Evolutionary conservation across 92 coral and sea anemone genomes (phyloP).

Genomic region (Heliopora coerulea): DNA sequence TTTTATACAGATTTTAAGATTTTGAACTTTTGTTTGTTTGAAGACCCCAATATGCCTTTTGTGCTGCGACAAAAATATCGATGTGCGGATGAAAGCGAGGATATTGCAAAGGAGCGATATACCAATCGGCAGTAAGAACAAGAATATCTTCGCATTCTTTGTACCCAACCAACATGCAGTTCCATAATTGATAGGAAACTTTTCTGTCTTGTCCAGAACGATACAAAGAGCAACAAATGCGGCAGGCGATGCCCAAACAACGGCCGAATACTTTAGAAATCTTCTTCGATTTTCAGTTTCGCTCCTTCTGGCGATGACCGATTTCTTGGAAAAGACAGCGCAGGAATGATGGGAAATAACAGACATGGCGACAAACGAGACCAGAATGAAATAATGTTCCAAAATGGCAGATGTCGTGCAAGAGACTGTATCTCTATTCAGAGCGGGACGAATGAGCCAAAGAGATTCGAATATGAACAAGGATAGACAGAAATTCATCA

Average conservation of each 20-base stretch:
- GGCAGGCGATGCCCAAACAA: background rate
- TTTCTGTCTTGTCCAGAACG: background rate
- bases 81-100: background rate
- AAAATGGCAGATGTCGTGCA: background rate
- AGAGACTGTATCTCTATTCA: background rate
- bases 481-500: slow-evolving; percentile 40
- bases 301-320: background rate
- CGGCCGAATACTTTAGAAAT: background rate
- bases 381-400: slow-evolving; percentile 42
- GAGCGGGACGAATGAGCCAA: slow-evolving; percentile 7
- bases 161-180: slow-evolving; percentile 1
- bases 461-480: slow-evolving; percentile 1
- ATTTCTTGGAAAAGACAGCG: background rate
- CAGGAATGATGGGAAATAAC: slow-evolving; percentile 39
- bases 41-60: background rate
- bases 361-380: slow-evolving; percentile 41
- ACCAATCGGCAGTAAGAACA: background rate
- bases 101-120: background rate
- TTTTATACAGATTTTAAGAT: background rate
- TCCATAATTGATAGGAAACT: background rate
- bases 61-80: background rate
- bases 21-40: background rate
- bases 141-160: background rate
- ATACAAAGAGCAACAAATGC: background rate
- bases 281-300: background rate